phyloP scores from a whole-genome alignment of 2,797 vertebrate species.

The Saguinus oedipus region DNA sequence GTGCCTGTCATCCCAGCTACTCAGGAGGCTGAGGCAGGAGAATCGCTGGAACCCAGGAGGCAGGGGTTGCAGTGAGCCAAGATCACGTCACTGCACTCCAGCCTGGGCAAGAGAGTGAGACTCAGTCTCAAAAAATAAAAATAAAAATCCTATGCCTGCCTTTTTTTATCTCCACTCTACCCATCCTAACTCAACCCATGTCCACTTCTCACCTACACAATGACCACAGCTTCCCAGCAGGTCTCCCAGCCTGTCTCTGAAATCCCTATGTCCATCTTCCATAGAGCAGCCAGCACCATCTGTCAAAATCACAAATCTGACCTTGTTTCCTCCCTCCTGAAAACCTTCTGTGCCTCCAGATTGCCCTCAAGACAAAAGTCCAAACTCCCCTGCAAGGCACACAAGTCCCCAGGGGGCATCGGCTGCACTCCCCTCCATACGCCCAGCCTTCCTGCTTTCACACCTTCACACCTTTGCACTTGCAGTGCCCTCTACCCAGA shows the following conservation, averaged over 20 bases:
- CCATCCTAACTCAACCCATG: not conserved
- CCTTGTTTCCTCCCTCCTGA: not conserved
- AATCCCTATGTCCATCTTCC: not conserved
- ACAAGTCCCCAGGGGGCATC: not conserved
- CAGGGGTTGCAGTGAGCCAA: not conserved
- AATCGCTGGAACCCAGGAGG: not conserved
- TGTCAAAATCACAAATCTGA: not conserved
- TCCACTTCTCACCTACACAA: not conserved
- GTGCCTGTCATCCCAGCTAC: not conserved
- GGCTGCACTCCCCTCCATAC: rapidly evolving
- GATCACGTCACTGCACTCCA: not conserved
- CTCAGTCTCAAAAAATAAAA: not conserved
- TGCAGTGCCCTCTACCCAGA: not conserved
- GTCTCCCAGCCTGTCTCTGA: not conserved
- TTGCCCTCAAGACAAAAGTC: not conserved
- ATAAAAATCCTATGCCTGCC: not conserved
- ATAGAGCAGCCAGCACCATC: not conserved
- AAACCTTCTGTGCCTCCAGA: not conserved
- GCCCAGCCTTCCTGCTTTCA: not conserved
- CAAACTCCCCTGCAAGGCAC: not conserved
- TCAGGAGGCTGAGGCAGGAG: not conserved
- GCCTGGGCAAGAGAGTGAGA: not conserved
- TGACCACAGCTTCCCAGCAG: not conserved
- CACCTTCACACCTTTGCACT: not conserved
- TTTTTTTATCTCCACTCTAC: not conserved